These are phyloP conservation scores for Phrynosoma platyrhinos DNA, from an alignment of 2,113 vertebrate species.

Conservation along the genomic window DNA sequence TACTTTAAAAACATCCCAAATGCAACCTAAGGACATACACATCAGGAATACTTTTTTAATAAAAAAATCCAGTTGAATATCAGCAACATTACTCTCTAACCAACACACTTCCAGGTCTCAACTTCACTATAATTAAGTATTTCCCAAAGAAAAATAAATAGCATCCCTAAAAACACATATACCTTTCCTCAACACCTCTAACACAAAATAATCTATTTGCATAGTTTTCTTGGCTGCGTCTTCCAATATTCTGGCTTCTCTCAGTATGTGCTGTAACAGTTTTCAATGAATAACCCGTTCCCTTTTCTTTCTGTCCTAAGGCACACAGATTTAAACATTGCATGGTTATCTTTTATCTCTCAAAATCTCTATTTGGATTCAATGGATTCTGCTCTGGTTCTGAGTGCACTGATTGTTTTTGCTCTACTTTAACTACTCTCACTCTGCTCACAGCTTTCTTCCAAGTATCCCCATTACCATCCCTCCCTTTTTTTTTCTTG, in stretches of 20 bases:
- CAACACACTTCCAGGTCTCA: neutral
- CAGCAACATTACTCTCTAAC: neutral
- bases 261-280: neutral
- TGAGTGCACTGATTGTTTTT: too few species aligned
- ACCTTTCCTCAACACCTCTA: neutral
- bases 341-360: neutral
- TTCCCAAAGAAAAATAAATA: neutral
- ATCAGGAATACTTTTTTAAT: too few species aligned
- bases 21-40: too few species aligned
- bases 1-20: too few species aligned
- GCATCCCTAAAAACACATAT: neutral
- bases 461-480: too few species aligned
- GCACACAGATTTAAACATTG: neutral
- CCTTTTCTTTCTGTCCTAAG: neutral
- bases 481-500: too few species aligned
- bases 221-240: neutral
- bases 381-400: too few species aligned
- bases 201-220: neutral
- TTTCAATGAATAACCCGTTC: neutral
- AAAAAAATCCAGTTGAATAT: neutral
- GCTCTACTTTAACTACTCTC: too few species aligned
- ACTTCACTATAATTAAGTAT: neutral
- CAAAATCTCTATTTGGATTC: neutral
- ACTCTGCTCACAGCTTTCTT: too few species aligned
- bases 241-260: neutral